Percentiles rank a stretch among this genome's conserved stretches.
phyloP scores from a whole-genome alignment of 1,140 invertebrate species.

The Acromyrmex heyeri region DNA sequence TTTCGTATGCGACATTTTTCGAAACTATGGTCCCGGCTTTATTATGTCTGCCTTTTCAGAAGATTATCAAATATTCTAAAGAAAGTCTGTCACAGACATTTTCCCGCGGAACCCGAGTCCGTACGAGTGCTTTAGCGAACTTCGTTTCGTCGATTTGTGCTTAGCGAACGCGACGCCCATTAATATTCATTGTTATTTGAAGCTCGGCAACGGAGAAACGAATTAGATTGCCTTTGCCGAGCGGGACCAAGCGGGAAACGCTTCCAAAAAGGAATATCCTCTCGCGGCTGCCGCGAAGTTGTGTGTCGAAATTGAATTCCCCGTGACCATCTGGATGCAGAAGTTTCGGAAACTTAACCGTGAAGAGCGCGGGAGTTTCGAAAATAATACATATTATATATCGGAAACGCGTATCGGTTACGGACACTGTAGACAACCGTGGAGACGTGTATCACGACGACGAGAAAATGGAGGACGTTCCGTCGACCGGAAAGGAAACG shows the following conservation, averaged over 20 bases:
- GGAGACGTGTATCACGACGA: not conserved
- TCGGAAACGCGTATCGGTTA: not conserved
- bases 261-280: constrained; percentile 6
- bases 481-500: not conserved
- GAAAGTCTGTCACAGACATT: not conserved
- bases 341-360: constrained; percentile 38
- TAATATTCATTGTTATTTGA: constrained; percentile 56
- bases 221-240: constrained; percentile 35
- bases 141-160: constrained; percentile 13
- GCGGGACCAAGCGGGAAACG: not conserved
- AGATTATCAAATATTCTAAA: not conserved
- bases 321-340: constrained; percentile 21
- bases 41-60: not conserved
- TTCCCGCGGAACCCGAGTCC: not conserved
- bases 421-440: not conserved
- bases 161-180: not conserved
- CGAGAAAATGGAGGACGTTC: not conserved
- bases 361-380: not conserved
- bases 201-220: constrained; percentile 19
- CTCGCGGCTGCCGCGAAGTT: not conserved
- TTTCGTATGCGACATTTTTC: too few species aligned
- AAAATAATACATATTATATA: constrained; percentile 52
- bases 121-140: not conserved
- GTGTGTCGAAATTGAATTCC: constrained; percentile 44
- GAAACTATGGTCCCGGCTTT: not conserved